phyloP scores from a whole-genome alignment of 1,140 invertebrate species.

The Acromyrmex echinatior region DNA sequence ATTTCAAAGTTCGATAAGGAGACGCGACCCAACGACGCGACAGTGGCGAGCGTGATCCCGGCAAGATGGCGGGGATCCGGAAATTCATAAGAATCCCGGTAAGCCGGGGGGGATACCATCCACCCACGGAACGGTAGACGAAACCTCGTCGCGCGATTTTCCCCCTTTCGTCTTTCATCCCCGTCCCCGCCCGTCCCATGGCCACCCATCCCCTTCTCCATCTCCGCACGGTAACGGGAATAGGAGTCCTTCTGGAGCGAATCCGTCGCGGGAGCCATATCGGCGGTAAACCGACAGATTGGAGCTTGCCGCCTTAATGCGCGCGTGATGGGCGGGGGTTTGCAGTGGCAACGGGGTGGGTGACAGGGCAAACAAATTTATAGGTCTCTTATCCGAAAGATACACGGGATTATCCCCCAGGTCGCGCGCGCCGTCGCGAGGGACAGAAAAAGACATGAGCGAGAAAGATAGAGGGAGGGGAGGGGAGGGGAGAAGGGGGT shows the following conservation, averaged over 20 bases:
- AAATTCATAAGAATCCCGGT: conserved; percentile 73
- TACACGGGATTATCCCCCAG: conserved; percentile 85
- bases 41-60: conserved; percentile 47
- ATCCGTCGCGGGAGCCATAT: conserved; percentile 78
- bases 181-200: conserved; percentile 10
- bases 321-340: conserved; percentile 53
- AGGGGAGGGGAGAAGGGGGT: background rate
- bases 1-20: conserved; percentile 66
- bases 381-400: conserved; percentile 86
- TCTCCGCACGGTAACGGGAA: conserved; percentile 58
- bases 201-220: conserved; percentile 13
- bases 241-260: conserved; percentile 69
- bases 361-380: conserved; percentile 87
- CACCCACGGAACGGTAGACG: conserved; percentile 52
- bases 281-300: conserved; percentile 84
- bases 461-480: background rate
- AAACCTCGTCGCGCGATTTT: conserved; percentile 56
- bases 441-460: conserved; percentile 42
- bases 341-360: conserved; percentile 51
- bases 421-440: conserved; percentile 69
- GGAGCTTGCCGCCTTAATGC: conserved; percentile 85
- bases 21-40: conserved; percentile 38
- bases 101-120: conserved; percentile 56
- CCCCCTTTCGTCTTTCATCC: conserved; percentile 45
- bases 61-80: conserved; percentile 67